These are phyloP conservation scores for Scaeva pyrastri DNA, from an alignment of 2,888 invertebrate species.

Conservation along the genomic window DNA sequence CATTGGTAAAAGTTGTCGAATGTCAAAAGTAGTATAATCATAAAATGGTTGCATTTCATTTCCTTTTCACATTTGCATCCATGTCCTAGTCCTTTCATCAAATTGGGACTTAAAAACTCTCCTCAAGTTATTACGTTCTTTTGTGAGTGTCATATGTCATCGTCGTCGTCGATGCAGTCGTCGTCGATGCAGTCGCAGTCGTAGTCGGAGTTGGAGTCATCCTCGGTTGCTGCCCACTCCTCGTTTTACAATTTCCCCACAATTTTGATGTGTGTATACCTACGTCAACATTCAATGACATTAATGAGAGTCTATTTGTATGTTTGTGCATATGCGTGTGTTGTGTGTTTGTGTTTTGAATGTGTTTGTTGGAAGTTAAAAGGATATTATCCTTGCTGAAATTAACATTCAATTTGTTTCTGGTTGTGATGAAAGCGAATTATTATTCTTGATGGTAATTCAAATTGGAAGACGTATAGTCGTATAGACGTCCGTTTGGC, in stretches of 20 bases:
- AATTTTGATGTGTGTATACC: too few species aligned
- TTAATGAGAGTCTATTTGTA: slow-evolving; percentile 37
- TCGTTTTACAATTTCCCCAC: background rate
- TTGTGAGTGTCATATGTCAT: background rate
- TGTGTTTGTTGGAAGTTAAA: slow-evolving; percentile 63
- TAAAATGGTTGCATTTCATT: slow-evolving; percentile 74
- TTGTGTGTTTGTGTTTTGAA: slow-evolving; percentile 42
- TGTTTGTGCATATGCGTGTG: too few species aligned
- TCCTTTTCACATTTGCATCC: slow-evolving; percentile 70
- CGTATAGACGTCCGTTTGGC: slow-evolving; percentile 56
- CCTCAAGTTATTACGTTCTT: background rate
- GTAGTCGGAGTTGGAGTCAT: too few species aligned
- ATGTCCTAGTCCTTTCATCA: slow-evolving; percentile 61
- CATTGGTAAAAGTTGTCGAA: slow-evolving; percentile 37
- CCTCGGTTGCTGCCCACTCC: background rate
- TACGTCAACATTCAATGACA: slow-evolving; percentile 65
- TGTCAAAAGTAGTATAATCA: slow-evolving; percentile 70
- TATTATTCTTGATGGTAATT: slow-evolving; percentile 59
- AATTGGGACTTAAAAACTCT: slow-evolving; percentile 58
- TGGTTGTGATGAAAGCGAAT: slow-evolving; percentile 54
- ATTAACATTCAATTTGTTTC: slow-evolving; percentile 72
- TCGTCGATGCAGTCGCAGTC: too few species aligned
- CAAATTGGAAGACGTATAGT: slow-evolving; percentile 60
- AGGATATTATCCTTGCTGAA: slow-evolving; percentile 59
- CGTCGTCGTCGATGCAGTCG: too few species aligned